Percentiles rank a stretch among this genome's conserved stretches.
These are phyloP conservation scores for Echinometra lucunter DNA, from an alignment of 53 echinoderm and acorn worm genomes.

Conservation along the genomic window DNA sequence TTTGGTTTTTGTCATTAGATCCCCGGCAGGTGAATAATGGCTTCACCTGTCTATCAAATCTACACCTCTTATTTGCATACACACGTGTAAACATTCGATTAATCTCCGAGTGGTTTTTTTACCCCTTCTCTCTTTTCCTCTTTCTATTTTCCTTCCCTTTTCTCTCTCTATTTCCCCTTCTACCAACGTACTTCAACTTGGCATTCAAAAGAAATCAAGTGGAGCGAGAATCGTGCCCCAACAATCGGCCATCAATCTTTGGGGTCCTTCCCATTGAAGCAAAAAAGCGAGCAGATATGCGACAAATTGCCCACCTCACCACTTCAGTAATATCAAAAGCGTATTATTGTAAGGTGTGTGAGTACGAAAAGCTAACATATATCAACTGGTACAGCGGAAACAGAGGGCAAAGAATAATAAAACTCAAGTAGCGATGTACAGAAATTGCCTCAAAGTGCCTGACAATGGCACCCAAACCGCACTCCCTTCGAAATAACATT, in stretches of 20 bases:
- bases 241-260: slow-evolving; percentile 72
- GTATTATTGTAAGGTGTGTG: slow-evolving; percentile 73
- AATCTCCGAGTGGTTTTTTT: slow-evolving; percentile 51
- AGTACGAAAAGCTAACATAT: slow-evolving; percentile 75
- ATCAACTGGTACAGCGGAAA: slow-evolving; percentile 72
- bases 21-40: slow-evolving; percentile 71
- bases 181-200: slow-evolving; percentile 70
- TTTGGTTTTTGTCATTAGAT: slow-evolving; percentile 75
- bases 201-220: slow-evolving; percentile 66
- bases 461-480: slow-evolving; percentile 64
- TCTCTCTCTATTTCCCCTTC: neutral
- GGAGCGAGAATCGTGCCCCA: slow-evolving; percentile 68
- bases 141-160: slow-evolving; percentile 30
- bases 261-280: slow-evolving; percentile 44
- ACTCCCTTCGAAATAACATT: slow-evolving; percentile 62
- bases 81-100: slow-evolving; percentile 73
- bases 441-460: slow-evolving; percentile 62
- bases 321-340: slow-evolving; percentile 65
- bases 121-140: slow-evolving; percentile 41
- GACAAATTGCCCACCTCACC: slow-evolving; percentile 70
- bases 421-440: slow-evolving; percentile 70
- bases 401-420: slow-evolving; percentile 71
- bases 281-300: slow-evolving; percentile 61
- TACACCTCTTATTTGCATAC: slow-evolving; percentile 75
- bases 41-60: slow-evolving; percentile 67